Base-by-base conservation (phyloP, 37 sponge, comb jelly and placozoan genomes). In the Spongilla lacustris region DNA sequence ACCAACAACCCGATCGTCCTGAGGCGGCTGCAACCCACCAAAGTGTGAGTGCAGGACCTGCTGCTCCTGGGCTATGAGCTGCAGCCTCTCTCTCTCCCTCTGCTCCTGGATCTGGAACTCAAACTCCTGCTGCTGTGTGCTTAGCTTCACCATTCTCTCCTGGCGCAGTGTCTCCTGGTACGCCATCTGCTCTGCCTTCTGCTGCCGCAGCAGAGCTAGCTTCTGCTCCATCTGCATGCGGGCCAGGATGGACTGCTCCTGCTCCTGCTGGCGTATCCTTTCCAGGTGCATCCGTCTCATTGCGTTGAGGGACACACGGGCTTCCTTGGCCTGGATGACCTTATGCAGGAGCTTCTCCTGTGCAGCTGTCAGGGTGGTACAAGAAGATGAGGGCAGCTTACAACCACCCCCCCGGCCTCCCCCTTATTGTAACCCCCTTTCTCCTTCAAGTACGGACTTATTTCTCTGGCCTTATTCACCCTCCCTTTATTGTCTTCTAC, bases 211-310 rank as follows among this genome's bases (percentile, higher is more conserved):
- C 10, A 96, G 90, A 9, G 96, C 96, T 27, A 97, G 86, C 71
- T 99, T 99, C 92, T 98, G 96, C 77, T 98, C 96, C 91, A 98
- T 86, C 83, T 97, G 97, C 89, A 99, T 91, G 19, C 94, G 88
- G 30, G 94, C 96, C 73, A 99, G 88, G 68, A 94, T 74, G 67
- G 81, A 66, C 75, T 90, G 91, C 87, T 97, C 94, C 74, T 84
- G 83, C 88, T 88, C 95, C 93, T 94, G 96, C 82, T 99, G 97
- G 22, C 88, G 90, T 3, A 96, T 36, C 84, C 91, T 93, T 8
- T 97, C 96, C 68, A 76, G 82, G 66, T 97, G 90, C 37, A 89
- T 85, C 17, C 94, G 70, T 24, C 96, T 68, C 94, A 93, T 95
- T 38, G 85, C 79, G 73, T 95, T 91, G 50, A 97, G 84, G 17